These are phyloP conservation scores for Baryphthengus martii DNA, from an alignment of 2,113 vertebrate genomes.

Conservation along the genomic window DNA sequence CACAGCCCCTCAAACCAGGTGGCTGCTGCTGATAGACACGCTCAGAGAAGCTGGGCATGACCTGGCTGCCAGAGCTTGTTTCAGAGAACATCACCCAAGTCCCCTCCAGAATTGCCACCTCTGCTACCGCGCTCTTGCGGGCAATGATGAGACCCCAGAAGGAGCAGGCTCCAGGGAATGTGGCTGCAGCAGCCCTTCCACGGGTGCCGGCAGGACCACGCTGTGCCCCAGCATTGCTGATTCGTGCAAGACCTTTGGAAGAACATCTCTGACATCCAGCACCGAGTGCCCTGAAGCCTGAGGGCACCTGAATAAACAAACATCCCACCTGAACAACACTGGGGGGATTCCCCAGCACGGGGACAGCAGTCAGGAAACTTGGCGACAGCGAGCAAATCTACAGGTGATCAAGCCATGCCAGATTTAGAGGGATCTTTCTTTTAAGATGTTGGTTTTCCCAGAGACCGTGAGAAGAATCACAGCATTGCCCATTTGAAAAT, in stretches of 20 bases:
- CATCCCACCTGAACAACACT: no score
- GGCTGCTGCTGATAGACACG: no score
- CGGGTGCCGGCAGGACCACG: not conserved
- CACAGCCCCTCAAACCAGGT: no score
- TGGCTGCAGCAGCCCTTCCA: not conserved
- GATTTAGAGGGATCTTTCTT: not conserved
- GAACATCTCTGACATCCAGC: not conserved
- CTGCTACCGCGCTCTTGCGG: not conserved
- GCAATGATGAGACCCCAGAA: not conserved
- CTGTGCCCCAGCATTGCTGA: fast-evolving
- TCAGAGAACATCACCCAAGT: no score
- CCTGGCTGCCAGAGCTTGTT: no score
- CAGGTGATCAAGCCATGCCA: not conserved
- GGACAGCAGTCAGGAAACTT: not conserved
- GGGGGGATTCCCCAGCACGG: not conserved
- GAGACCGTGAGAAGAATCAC: not conserved
- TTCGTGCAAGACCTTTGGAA: not conserved
- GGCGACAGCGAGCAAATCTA: not conserved
- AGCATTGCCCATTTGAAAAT: not conserved
- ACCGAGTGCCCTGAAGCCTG: not conserved
- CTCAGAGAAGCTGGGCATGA: no score
- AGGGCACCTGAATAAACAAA: fast-evolving
- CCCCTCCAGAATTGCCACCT: not conserved
- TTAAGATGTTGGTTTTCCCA: not conserved
- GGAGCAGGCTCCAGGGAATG: not conserved